phyloP scores from a whole-genome alignment of 2,888 invertebrate genomes.

The Athrips mouffetella region DNA sequence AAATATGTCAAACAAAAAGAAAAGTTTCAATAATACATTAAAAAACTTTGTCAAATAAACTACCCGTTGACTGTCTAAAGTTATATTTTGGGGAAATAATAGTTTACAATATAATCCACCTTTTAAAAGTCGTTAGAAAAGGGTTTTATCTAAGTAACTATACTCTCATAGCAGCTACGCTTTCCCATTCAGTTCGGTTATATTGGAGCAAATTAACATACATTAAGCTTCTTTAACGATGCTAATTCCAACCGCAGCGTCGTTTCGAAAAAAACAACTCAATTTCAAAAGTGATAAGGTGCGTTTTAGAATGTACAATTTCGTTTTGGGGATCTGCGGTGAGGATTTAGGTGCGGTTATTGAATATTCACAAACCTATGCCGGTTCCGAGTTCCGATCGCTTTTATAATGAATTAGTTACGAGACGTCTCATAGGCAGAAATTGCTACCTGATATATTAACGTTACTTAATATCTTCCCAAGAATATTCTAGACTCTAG shows the following conservation, averaged over 20 bases:
- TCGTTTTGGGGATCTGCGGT: constrained; percentile 30
- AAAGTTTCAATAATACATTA: too few species aligned
- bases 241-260: constrained; percentile 38
- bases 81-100: too few species aligned
- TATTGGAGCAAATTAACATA: constrained; percentile 41
- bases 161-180: neutral
- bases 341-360: constrained; percentile 50
- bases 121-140: too few species aligned
- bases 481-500: constrained; percentile 8
- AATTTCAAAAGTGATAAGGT: constrained; percentile 28
- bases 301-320: constrained; percentile 26
- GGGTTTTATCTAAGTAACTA: too few species aligned
- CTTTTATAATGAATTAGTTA: constrained; percentile 25
- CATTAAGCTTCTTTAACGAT: constrained; percentile 48
- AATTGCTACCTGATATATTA: neutral
- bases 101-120: too few species aligned
- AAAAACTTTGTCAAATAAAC: too few species aligned
- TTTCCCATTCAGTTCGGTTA: constrained; percentile 16
- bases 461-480: neutral
- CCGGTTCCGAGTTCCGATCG: constrained; percentile 50
- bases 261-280: constrained; percentile 15
- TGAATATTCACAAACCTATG: constrained; percentile 62
- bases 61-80: too few species aligned
- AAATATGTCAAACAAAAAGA: too few species aligned
- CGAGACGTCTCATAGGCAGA: neutral